A percentile compares a stretch with the other conserved stretches of the same genome.
Evolutionary conservation across 2,888 invertebrate genomes (phyloP).

Genomic region (Ecdyonurus torrentis): DNA sequence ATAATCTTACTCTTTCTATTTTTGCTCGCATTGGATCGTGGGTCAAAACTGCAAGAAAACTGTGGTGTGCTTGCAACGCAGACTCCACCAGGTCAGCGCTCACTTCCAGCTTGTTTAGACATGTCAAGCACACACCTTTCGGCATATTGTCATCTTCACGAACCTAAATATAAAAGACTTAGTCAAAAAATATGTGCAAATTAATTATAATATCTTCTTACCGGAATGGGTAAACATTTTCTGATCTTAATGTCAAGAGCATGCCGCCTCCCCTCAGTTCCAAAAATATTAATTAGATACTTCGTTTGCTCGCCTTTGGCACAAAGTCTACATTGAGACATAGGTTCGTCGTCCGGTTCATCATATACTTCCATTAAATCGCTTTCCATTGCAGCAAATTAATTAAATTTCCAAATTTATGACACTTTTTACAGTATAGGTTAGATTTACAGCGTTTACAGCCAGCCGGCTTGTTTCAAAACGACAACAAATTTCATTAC

Average conservation of each 20-base stretch:
- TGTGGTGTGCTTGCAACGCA: not conserved
- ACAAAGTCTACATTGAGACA: not conserved
- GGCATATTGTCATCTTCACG: not conserved
- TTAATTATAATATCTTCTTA: not conserved
- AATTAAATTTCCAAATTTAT: too few species aligned
- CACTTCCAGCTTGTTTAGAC: not conserved
- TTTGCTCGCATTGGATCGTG: not conserved
- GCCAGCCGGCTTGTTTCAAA: too few species aligned
- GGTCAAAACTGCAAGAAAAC: not conserved
- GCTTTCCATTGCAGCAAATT: too few species aligned
- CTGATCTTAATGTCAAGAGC: not conserved
- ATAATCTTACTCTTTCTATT: not conserved
- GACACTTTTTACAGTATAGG: too few species aligned
- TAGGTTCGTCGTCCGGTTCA: not conserved
- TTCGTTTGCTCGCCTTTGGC: not conserved
- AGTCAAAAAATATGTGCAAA: too few species aligned
- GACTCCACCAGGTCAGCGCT: not conserved
- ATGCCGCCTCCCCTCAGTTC: not conserved
- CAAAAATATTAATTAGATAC: not conserved
- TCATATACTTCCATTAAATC: not conserved
- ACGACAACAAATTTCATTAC: too few species aligned
- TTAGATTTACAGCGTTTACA: too few species aligned
- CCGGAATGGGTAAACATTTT: not conserved
- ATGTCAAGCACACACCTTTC: not conserved
- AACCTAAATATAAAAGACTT: not conserved